Evolutionary conservation across 2,797 vertebrate species (phyloP).

Genomic region (Pipistrellus pygmaeus): DNA sequence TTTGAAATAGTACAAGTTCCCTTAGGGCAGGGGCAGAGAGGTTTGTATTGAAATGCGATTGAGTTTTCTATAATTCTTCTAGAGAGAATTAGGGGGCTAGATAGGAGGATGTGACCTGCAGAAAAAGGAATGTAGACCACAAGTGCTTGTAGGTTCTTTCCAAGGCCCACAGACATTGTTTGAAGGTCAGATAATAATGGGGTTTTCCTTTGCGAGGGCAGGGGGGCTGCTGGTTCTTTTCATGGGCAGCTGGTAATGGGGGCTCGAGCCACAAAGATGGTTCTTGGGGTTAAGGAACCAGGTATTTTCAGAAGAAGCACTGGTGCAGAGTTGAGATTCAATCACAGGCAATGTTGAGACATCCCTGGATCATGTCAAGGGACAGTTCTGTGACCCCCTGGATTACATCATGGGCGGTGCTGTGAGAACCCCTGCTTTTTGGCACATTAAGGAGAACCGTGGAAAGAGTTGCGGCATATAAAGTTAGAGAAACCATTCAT

Average conservation of each 20-base stretch:
- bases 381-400: too few relatives aligned
- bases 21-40: not conserved
- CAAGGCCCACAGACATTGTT: slow-evolving; percentile 25
- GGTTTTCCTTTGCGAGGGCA: not conserved
- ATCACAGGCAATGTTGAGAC: not conserved
- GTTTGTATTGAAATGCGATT: not conserved
- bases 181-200: not conserved
- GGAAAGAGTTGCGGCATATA: not conserved
- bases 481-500: not conserved
- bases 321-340: not conserved
- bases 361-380: not conserved
- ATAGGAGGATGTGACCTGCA: not conserved
- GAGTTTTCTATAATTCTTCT: slow-evolving; percentile 26
- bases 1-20: not conserved
- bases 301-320: not conserved
- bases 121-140: not conserved
- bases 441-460: not conserved
- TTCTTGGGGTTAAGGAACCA: not conserved
- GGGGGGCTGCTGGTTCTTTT: not conserved
- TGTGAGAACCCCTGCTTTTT: not conserved
- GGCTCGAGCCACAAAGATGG: accelerated
- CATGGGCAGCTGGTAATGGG: not conserved
- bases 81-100: not conserved
- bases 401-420: not conserved
- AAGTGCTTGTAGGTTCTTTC: slow-evolving; percentile 25